Evolutionary conservation across 2,888 invertebrate genomes (phyloP), one percentile per base, ranked within the genome.

Genomic region (Shargacucullia verbasci): DNA sequence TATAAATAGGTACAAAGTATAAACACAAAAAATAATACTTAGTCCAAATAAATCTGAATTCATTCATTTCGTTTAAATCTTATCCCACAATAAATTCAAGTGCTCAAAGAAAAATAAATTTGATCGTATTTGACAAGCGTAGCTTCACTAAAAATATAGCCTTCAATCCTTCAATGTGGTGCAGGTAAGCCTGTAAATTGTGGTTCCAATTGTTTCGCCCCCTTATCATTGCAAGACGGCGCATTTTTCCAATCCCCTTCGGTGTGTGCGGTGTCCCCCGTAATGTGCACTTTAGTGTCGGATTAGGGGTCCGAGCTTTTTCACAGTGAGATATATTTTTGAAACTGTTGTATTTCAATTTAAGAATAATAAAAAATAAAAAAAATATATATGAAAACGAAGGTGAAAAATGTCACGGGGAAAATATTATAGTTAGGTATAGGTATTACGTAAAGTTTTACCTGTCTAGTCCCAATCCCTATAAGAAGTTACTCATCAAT

Each of bases 201-300:
- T 65, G 62, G 60, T 45, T 71, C 59, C 68, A 71, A 74, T 81
- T 81, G 73, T 79, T 80, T 73, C 66, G 55, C 38, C 59, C 74
- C 73, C 70, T 72, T 78, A 77, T 69, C 73, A 62, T 62, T 53
- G 58, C 64, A 64, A 60, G 56, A 60, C 68, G 41, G 38, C 40
- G 57, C 52, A 62, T 58, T 69, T 70, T 65, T 64, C 59, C 49
- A 58, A 63, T 60, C 39, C 78, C 41, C 33, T 44, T 38, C 29
- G n/a, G 31, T 39, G 37, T 37, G 33, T 52, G n/a, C 14, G 39
- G 57, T 62, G 37, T 52, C 38, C 35, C 46, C 44, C 13, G 14
- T 54, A 63, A 68, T 59, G 35, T 53, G 46, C 48, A 57, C 33
- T 73, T 54, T 41, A 54, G 45, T 41, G 49, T 53, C 41, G 47